Base-by-base conservation (phyloP, 2,888 invertebrate species). In the Galerucella pusilla region DNA sequence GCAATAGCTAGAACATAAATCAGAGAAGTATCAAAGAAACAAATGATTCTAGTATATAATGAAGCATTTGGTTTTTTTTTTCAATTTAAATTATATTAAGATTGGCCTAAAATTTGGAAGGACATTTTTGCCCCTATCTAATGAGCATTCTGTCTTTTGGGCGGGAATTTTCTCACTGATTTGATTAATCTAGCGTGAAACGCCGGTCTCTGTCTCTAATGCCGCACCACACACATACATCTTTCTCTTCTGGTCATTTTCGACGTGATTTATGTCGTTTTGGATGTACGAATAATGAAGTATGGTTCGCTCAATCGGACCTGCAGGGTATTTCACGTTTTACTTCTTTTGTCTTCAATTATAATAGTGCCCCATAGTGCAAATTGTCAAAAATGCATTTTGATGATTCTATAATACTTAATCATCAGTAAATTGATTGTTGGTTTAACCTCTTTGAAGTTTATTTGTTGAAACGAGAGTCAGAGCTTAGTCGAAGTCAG, bases 151-250 rank as follows among this genome's bases (percentile, higher is more conserved):
- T 46, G 45, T 65, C 64, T 65, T 45, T 65, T 46, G 10, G 46
- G n/a, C 16, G 64, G 45, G 71, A 78, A 79, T 80, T 80, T 75
- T 79, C 80, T 80, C 78, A 81, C 76, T 80, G 80, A 77, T 79
- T 80, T 81, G 80, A 82, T 81, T 82, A 81, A 82, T 82, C 80
- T 80, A 68, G 78, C 78, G 77, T 80, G 77, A 79, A 82, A 75
- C 73, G 73, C 63, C 77, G 35, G 16, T n/a, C 42, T 63, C 42
- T 63, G 42, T 42, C 42, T 65, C 64, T 71, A 75, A 76, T 77
- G 74, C 79, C 80, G 77, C 80, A 80, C 79, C 80, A 79, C 81
- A 80, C 79, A 79, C 80, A 78, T 78, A 74, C 75, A 80, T 79
- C 79, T 77, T 73, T 75, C 70, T 70, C 63, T 63, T 25, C 69